A percentile compares a stretch with the other conserved stretches of the same genome.
Conservation (phyloP, 2,113 vertebrate species). For the Piliocolobus tephrosceles region DNA sequence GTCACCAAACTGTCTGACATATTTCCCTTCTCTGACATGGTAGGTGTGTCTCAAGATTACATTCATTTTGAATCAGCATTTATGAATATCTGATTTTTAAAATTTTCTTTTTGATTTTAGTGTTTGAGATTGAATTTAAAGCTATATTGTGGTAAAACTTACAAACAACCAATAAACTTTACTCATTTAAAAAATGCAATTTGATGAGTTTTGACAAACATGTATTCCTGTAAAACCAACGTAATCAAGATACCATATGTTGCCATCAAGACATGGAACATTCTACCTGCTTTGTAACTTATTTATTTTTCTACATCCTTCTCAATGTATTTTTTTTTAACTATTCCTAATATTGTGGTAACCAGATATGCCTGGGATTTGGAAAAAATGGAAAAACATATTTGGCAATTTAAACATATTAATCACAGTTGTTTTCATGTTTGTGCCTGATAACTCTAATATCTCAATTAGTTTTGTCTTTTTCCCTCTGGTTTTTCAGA, state of each 20-base stretch:
- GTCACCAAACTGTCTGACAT: neutral
- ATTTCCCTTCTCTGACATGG: neutral
- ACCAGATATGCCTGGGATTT: neutral
- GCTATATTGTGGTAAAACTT: neutral
- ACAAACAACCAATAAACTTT: neutral
- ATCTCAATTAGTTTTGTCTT: neutral
- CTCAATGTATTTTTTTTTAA: neutral
- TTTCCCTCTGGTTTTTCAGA: neutral
- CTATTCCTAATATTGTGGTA: neutral
- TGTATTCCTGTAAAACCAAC: neutral
- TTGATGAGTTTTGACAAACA: neutral
- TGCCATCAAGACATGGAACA: neutral
- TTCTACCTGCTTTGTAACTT: neutral
- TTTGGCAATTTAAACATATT: neutral
- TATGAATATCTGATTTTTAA: neutral
- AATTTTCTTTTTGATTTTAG: neutral
- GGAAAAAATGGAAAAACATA: neutral
- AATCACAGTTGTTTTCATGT: neutral
- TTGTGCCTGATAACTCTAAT: neutral
- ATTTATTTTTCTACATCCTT: neutral
- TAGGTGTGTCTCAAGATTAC: neutral
- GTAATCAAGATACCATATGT: neutral
- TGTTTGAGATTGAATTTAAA: constrained; percentile 33
- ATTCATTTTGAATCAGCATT: neutral
- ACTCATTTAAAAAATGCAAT: neutral